phyloP scores from a whole-genome alignment of 2,888 invertebrate genomes.

The Stenotaenia linearis region DNA sequence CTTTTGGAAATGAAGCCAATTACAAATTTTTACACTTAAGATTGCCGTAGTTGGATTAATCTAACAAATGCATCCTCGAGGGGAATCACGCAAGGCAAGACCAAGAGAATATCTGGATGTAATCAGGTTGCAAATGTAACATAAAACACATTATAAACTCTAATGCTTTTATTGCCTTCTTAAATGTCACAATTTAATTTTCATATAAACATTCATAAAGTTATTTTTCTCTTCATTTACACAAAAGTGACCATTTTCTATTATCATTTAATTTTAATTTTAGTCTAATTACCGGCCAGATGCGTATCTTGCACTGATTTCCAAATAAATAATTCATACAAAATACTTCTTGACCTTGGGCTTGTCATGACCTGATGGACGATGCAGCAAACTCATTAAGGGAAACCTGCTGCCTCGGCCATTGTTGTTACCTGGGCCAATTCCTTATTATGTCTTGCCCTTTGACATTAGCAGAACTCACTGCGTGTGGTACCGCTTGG shows the following conservation, averaged over 20 bases:
- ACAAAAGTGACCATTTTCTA: neutral
- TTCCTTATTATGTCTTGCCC: conserved; percentile 8
- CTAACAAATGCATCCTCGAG: neutral
- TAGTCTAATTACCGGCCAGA: neutral
- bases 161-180: conserved; percentile 17
- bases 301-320: neutral
- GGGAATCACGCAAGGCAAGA: neutral
- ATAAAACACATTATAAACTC: conserved; percentile 17
- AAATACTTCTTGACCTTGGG: conserved; percentile 3
- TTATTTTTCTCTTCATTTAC: neutral
- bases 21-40: neutral
- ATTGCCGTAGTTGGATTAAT: neutral
- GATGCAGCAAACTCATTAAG: conserved; percentile 16
- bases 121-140: conserved; percentile 8
- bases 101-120: neutral
- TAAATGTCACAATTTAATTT: conserved; percentile 5
- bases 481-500: conserved; percentile 16
- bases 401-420: conserved; percentile 20
- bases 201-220: neutral
- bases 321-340: conserved; percentile 17
- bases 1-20: neutral
- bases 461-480: conserved; percentile 4
- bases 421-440: conserved; percentile 26
- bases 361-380: conserved; percentile 20
- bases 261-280: neutral